Conservation (phyloP, 2,888 invertebrate genomes). For the Aspidiotus rigidus region DNA sequence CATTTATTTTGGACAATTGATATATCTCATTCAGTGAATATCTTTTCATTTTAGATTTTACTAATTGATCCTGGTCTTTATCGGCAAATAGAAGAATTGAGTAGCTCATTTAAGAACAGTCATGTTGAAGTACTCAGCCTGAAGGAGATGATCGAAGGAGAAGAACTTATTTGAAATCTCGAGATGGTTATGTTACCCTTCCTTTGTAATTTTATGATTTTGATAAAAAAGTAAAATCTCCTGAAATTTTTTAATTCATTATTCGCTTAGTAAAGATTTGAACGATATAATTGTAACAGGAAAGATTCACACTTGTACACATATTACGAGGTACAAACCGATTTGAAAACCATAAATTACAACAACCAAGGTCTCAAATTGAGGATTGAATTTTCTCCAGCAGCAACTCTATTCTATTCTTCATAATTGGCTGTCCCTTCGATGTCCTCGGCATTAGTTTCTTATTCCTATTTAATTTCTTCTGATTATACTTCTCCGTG, state of each 20-base stretch:
- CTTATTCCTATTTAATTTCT: constrained; percentile 15
- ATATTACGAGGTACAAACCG: neutral
- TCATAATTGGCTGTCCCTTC: constrained; percentile 28
- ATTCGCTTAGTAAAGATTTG: neutral
- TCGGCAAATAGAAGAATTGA: constrained; percentile 74
- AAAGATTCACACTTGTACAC: neutral
- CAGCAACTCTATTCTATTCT: constrained; percentile 21
- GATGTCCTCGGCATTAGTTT: constrained; percentile 18
- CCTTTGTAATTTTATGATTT: neutral
- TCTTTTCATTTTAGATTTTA: constrained; percentile 44
- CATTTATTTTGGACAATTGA: constrained; percentile 48
- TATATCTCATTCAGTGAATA: neutral
- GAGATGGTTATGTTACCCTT: neutral
- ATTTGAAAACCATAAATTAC: neutral
- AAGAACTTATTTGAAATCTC: constrained; percentile 50
- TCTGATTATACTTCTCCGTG: constrained; percentile 19
- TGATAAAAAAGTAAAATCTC: neutral
- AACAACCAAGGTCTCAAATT: constrained; percentile 6
- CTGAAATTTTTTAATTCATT: neutral
- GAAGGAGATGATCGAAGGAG: constrained; percentile 83
- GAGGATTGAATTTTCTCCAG: constrained; percentile 21
- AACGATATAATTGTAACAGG: neutral
- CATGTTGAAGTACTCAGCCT: constrained; percentile 79
- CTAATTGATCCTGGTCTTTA: constrained; percentile 59
- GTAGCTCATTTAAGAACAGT: constrained; percentile 71